A percentile compares a stretch with the other conserved stretches of the same genome.
phyloP scores from a whole-genome alignment of 2,113 vertebrate species.

The Sminthopsis crassicaudata region DNA sequence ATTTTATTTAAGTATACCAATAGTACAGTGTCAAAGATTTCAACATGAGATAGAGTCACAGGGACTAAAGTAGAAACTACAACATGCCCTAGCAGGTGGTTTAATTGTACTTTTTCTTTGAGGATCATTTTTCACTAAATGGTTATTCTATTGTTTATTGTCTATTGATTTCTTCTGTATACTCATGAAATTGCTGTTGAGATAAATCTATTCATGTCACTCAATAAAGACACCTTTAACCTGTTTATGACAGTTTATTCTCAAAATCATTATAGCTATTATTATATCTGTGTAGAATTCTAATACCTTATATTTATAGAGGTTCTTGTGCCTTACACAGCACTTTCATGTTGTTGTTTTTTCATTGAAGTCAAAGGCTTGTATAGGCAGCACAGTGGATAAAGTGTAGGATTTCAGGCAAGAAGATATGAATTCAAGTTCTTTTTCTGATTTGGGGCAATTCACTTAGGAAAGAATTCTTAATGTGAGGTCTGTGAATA shows the following conservation, averaged over 20 bases:
- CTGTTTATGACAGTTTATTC: constrained; percentile 17
- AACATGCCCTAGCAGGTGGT: constrained; percentile 36
- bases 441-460: neutral
- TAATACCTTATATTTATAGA: neutral
- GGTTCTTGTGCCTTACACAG: neutral
- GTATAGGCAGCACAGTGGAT: neutral
- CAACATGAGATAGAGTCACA: constrained; percentile 15
- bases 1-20: constrained; percentile 27
- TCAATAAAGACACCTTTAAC: constrained; percentile 19
- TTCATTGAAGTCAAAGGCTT: neutral
- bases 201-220: constrained; percentile 48
- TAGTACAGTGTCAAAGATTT: neutral
- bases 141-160: constrained; percentile 55
- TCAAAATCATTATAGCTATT: neutral
- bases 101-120: constrained; percentile 49
- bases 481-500: neutral
- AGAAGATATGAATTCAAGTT: neutral
- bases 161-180: constrained; percentile 45
- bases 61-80: constrained; percentile 32
- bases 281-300: neutral
- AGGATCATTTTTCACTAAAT: constrained; percentile 34
- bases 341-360: neutral
- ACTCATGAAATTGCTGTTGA: neutral
- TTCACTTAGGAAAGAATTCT: neutral
- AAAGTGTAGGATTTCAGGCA: neutral